Conservation (phyloP, 2,797 vertebrate species). For the Coregonus sp. region DNA sequence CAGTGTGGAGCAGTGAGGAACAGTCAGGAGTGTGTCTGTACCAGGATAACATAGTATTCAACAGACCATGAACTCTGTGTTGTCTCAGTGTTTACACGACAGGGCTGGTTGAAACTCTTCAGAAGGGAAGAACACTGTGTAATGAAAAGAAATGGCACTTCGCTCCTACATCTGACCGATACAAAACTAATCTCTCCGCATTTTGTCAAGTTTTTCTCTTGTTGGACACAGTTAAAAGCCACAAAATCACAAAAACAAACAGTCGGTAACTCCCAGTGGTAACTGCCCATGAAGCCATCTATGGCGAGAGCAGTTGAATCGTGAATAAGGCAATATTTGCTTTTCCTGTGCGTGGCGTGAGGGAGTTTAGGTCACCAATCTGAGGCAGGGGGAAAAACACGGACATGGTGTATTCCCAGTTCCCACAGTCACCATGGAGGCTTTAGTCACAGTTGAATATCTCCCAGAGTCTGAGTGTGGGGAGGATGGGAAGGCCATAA, state of each 20-base stretch:
- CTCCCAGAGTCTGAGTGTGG: background rate
- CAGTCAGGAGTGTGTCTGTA: slow-evolving; percentile 5
- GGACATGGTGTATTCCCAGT: slow-evolving; percentile 23
- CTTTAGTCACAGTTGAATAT: slow-evolving; percentile 2
- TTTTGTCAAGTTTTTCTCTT: background rate
- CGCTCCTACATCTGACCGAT: slow-evolving; percentile 42
- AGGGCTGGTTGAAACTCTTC: slow-evolving; percentile 40
- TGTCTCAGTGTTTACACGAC: slow-evolving; percentile 45
- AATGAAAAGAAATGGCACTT: slow-evolving; percentile 59
- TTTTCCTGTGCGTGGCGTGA: slow-evolving; percentile 22
- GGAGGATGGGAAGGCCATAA: no score
- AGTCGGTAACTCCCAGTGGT: slow-evolving; percentile 34
- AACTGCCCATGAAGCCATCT: slow-evolving; percentile 32
- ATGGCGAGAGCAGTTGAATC: slow-evolving; percentile 6
- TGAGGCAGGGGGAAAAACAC: slow-evolving; percentile 23
- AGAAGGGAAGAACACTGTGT: slow-evolving; percentile 42
- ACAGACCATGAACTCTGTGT: slow-evolving; percentile 37
- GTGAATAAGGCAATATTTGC: slow-evolving; percentile 30
- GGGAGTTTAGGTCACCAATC: slow-evolving; percentile 22
- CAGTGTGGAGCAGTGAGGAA: no score
- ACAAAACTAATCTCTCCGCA: slow-evolving; percentile 37
- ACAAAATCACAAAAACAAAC: slow-evolving; percentile 41
- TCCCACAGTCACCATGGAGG: no score
- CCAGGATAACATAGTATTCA: background rate
- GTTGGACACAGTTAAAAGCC: slow-evolving; percentile 32